Evolutionary conservation across 1,140 invertebrate species (phyloP).

Genomic region (Apocrypta bakeri): DNA sequence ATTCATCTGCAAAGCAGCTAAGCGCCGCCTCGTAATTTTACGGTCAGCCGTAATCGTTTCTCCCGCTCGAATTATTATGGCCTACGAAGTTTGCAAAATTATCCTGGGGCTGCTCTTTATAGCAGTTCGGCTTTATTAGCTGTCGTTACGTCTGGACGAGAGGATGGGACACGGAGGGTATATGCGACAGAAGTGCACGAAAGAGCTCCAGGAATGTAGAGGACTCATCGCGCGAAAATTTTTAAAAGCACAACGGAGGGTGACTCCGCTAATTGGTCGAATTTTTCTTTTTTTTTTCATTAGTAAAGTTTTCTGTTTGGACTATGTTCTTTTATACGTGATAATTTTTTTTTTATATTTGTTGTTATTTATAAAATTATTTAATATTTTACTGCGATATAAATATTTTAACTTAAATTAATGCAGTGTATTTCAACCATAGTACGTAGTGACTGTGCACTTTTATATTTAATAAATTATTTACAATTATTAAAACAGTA

Average conservation of each 20-base stretch:
- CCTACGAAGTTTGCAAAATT: conserved; percentile 37
- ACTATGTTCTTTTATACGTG: not conserved
- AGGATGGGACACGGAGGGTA: not conserved
- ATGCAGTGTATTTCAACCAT: too few species aligned
- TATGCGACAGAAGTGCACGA: not conserved
- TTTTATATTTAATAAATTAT: too few species aligned
- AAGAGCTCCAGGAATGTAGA: conserved; percentile 19
- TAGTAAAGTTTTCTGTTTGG: not conserved
- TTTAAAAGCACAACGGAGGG: not conserved
- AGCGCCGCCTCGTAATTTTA: conserved; percentile 36
- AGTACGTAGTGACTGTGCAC: too few species aligned
- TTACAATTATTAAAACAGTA: too few species aligned
- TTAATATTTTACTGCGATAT: too few species aligned
- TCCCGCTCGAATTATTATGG: conserved; percentile 23
- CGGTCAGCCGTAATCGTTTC: conserved; percentile 42
- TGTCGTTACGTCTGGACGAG: conserved; percentile 8
- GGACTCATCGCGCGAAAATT: not conserved
- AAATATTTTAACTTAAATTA: too few species aligned
- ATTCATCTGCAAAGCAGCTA: conserved; percentile 24
- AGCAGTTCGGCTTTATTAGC: conserved; percentile 46
- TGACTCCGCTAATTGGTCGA: not conserved
- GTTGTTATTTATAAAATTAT: too few species aligned
- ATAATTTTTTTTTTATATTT: not conserved
- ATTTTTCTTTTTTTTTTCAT: not conserved
- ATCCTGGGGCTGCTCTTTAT: conserved; percentile 38